phyloP scores from a whole-genome alignment of 2,797 vertebrate species.

The Muscicapa comitata region DNA sequence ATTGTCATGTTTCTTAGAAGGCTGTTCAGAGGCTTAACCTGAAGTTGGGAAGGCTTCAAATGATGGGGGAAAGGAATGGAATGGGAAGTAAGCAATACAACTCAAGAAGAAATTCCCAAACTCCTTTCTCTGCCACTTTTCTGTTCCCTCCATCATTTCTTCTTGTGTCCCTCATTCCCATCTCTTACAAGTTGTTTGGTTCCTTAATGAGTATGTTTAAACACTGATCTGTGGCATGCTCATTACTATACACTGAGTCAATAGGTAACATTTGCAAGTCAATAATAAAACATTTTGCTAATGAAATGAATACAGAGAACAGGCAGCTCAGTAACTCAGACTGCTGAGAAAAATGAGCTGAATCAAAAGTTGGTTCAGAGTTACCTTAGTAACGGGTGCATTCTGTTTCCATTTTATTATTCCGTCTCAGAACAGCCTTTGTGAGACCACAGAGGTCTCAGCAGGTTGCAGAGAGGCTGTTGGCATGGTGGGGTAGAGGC shows the following conservation, averaged over 20 bases:
- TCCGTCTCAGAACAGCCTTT: constrained; percentile 31
- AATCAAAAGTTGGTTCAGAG: constrained; percentile 19
- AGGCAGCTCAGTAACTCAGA: background rate
- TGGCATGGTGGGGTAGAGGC: background rate
- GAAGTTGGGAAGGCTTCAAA: constrained; percentile 21
- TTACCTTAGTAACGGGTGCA: constrained; percentile 65
- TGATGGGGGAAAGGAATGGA: background rate
- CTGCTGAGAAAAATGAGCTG: background rate
- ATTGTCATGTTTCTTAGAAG: background rate
- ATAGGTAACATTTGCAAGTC: constrained; percentile 35
- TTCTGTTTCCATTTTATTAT: constrained; percentile 35
- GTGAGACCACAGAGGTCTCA: constrained; percentile 8
- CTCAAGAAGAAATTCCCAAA: background rate
- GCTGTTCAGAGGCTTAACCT: background rate
- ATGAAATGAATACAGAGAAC: constrained; percentile 21
- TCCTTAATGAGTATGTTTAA: constrained; percentile 25
- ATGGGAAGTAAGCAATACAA: background rate
- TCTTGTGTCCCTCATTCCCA: background rate
- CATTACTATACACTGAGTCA: constrained; percentile 5
- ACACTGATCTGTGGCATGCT: constrained; percentile 30
- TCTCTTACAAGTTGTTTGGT: background rate
- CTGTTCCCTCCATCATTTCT: background rate
- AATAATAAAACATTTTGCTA: constrained; percentile 47
- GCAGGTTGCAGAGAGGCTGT: constrained; percentile 42
- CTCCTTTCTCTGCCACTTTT: background rate